Conservation (phyloP, 2,797 vertebrate genomes). For the Hydrocynus forskahlii region DNA sequence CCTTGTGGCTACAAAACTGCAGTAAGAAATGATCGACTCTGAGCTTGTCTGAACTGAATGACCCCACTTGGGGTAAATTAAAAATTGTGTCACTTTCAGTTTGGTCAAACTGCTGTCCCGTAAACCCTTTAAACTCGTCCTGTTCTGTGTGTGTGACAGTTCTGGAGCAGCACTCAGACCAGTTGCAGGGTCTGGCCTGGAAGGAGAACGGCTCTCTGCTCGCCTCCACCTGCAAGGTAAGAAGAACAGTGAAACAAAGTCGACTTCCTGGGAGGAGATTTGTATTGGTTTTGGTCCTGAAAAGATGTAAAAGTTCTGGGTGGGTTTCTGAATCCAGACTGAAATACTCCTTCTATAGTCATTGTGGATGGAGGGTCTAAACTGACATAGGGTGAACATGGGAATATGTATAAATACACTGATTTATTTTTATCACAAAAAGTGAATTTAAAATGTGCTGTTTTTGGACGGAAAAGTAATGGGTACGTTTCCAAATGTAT, state of each 20-base stretch:
- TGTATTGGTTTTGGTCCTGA: too few relatives aligned
- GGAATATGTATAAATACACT: too few relatives aligned
- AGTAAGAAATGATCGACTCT: neutral
- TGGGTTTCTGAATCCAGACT: too few relatives aligned
- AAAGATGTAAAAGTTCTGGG: too few relatives aligned
- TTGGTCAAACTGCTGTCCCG: neutral
- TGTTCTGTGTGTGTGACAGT: slow-evolving; percentile 69
- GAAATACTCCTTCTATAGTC: too few relatives aligned
- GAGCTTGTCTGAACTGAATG: neutral
- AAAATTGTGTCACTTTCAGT: neutral
- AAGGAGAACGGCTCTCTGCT: slow-evolving; percentile 87
- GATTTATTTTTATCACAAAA: too few relatives aligned
- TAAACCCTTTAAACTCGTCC: neutral
- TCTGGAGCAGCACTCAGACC: slow-evolving; percentile 84
- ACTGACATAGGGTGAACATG: too few relatives aligned
- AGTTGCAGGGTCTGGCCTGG: slow-evolving; percentile 89
- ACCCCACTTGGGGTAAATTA: neutral
- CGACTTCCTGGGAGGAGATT: too few relatives aligned
- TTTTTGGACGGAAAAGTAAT: too few relatives aligned
- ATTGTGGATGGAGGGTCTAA: too few relatives aligned
- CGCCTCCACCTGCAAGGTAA: slow-evolving; percentile 90
- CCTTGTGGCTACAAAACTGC: neutral
- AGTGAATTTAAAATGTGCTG: too few relatives aligned
- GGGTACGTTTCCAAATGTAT: too few relatives aligned
- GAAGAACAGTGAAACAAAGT: neutral